Conservation (phyloP, 1,140 invertebrate genomes). For the Drosophila tropicalis region DNA sequence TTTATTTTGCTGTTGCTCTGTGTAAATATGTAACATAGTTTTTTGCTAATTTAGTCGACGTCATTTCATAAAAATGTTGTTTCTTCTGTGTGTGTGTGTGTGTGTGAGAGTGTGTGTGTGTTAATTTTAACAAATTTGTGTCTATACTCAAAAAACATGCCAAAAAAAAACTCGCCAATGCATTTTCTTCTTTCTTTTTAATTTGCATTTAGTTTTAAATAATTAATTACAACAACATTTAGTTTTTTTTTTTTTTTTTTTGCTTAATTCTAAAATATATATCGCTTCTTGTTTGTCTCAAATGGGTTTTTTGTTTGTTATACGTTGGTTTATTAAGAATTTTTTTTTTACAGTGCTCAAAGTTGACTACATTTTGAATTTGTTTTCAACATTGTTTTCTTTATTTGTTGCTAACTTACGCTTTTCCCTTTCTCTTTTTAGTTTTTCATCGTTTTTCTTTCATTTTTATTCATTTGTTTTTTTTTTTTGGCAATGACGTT, state of each 20-base stretch:
- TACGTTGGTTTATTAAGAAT: conserved; percentile 9
- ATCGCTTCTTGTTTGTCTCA: conserved; percentile 40
- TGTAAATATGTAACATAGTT: conserved; percentile 13
- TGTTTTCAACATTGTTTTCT: conserved; percentile 46
- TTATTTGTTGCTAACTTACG: conserved; percentile 20
- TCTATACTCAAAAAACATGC: conserved; percentile 14
- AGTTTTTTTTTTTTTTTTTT: conserved; percentile 10
- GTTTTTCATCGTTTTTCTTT: not conserved
- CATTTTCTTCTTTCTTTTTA: conserved; percentile 32
- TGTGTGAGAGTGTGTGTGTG: not conserved
- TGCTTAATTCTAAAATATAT: conserved; percentile 48
- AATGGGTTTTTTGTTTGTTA: conserved; percentile 26
- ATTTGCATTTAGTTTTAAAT: conserved; percentile 48
- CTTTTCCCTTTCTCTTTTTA: conserved; percentile 13
- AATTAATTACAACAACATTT: conserved; percentile 47
- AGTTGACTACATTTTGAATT: conserved; percentile 54
- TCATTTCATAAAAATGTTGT: conserved; percentile 62
- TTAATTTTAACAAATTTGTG: conserved; percentile 2
- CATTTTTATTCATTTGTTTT: conserved; percentile 27
- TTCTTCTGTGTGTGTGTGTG: conserved; percentile 22
- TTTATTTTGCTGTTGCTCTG: conserved; percentile 46
- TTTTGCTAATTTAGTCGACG: conserved; percentile 40
- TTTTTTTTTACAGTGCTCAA: conserved; percentile 61
- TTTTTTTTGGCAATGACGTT: conserved; percentile 71
- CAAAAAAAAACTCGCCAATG: conserved; percentile 42